Evolutionary conservation across 2,113 vertebrate species (phyloP), one percentile per base, ranked within the genome.

Genomic region (Perca schrenkii): DNA sequence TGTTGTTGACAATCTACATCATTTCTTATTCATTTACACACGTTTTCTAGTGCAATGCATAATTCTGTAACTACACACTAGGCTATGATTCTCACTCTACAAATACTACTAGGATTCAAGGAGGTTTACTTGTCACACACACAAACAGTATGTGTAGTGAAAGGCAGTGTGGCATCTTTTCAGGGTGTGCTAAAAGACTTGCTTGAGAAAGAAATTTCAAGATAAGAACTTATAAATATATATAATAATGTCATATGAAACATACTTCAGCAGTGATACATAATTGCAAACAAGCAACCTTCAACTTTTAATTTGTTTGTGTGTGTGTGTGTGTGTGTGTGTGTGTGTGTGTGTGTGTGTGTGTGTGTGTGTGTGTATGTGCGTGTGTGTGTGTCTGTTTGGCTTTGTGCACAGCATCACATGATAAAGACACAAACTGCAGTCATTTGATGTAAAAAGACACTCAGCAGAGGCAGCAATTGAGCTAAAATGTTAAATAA

Each of bases 401-500:
- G 75, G 62, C 31, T 78, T 6, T 63, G 25, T 84, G 74, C 56
- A 69, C 73, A 81, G 40, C 67, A 72, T 85, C 64, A 73, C 6
- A 80, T 63, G 66, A 77, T 40, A 34, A 60, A 83, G 68, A 75
- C 60, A 62, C 21, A 7, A 81, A 79, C 34, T 52, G 22, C n/a
- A 75, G 77, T n/a, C 63, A 60, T 62, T 19, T 82, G 52, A 86
- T 56, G 65, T 67, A 66, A 86, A 87, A 74, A 52, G 56, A 75
- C 75, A 71, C 57, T 63, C 69, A 79, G 57, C 64, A 53, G 76
- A 68, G 76, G 50, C 58, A 53, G 79, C 50, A 63, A 49, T 25
- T 67, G 60, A 84, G 69, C 75, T 62, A 69, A 77, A 71, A 52
- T 58, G 16, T 83, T 88, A 22, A 72, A 67, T 85, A 36, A 77